Percentiles rank a stretch among this genome's conserved stretches.
phyloP scores from a whole-genome alignment of 2,888 invertebrate species.

The Cosmia pyralina region DNA sequence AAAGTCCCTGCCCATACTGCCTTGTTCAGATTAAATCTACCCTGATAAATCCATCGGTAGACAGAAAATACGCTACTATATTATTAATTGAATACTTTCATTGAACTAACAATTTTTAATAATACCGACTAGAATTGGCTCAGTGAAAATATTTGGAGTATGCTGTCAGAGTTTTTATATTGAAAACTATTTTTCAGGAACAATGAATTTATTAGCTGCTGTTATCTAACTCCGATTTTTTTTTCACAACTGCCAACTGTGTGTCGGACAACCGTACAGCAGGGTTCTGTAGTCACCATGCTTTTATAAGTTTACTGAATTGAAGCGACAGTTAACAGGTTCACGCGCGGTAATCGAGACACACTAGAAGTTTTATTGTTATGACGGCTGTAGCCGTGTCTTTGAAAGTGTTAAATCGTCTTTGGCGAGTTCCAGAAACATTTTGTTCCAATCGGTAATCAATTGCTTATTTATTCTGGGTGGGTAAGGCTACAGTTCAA shows the following conservation, averaged over 20 bases:
- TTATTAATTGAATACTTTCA: slow-evolving; percentile 19
- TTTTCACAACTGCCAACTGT: neutral
- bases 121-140: slow-evolving; percentile 9
- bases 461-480: neutral
- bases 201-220: slow-evolving; percentile 10
- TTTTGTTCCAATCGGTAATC: neutral
- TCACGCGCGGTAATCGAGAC: too few relatives aligned
- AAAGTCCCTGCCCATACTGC: too few relatives aligned
- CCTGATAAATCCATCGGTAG: neutral
- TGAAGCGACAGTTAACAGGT: neutral
- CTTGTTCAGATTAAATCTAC: neutral
- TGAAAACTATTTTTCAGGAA: slow-evolving; percentile 17
- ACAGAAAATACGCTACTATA: neutral
- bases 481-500: too few relatives aligned
- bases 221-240: slow-evolving; percentile 14
- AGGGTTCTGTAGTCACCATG: neutral
- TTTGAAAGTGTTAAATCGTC: too few relatives aligned
- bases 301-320: neutral
- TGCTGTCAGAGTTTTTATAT: slow-evolving; percentile 15
- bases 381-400: too few relatives aligned
- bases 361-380: too few relatives aligned
- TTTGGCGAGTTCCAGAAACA: neutral
- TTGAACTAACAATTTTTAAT: slow-evolving; percentile 24
- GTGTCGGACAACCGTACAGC: neutral
- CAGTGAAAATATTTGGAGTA: slow-evolving; percentile 23